A percentile compares a stretch with the other conserved stretches of the same genome.
Evolutionary conservation across 2,113 vertebrate genomes (phyloP).

Genomic region (Pavo muticus): DNA sequence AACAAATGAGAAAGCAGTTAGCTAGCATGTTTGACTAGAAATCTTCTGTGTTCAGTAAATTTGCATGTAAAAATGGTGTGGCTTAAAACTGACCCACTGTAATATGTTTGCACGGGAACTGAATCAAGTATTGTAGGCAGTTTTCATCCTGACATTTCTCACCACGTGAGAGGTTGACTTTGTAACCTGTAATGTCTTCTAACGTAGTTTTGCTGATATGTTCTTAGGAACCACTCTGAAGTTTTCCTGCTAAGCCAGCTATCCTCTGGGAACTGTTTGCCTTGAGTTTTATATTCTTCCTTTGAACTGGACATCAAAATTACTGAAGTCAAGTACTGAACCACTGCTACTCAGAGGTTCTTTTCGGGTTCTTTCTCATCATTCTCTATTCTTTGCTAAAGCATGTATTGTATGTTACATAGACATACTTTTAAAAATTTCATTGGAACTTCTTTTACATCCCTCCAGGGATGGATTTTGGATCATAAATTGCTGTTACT

Average conservation of each 20-base stretch:
- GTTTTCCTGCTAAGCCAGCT: neutral
- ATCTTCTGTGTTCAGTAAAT: neutral
- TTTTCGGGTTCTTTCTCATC: neutral
- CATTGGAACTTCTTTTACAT: neutral
- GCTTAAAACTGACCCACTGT: neutral
- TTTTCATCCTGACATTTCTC: neutral
- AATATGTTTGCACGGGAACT: neutral
- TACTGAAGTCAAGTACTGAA: neutral
- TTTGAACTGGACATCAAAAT: neutral
- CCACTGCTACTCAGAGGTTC: neutral
- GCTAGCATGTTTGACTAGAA: neutral
- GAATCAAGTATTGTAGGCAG: neutral
- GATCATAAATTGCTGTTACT: neutral
- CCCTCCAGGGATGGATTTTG: neutral
- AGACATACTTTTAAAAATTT: neutral
- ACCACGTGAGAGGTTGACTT: neutral
- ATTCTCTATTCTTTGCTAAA: neutral
- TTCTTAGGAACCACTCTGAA: neutral
- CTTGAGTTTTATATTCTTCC: neutral
- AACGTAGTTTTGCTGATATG: neutral
- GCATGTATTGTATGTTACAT: neutral
- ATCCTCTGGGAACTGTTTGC: neutral
- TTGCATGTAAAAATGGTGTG: neutral
- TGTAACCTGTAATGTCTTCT: neutral
- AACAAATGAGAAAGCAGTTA: neutral